phyloP scores from a whole-genome alignment of 2,888 invertebrate species.

The Pseudanteris insignis region DNA sequence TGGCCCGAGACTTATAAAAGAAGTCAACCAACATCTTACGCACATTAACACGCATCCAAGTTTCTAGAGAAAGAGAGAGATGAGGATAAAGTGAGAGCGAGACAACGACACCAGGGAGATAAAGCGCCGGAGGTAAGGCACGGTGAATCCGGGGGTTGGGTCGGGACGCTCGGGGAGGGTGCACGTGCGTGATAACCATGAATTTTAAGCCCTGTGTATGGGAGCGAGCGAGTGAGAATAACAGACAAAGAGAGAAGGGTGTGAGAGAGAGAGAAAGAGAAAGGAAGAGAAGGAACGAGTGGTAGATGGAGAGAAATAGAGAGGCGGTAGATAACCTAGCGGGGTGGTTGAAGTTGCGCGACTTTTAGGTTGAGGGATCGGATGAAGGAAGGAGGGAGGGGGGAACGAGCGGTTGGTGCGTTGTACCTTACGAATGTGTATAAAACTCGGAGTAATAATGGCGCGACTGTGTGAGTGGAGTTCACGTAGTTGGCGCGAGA shows the following conservation, averaged over 20 bases:
- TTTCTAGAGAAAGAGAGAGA: constrained; percentile 5
- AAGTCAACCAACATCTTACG: constrained; percentile 21
- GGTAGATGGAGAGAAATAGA: no score
- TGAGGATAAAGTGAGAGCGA: no score
- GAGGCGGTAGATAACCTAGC: constrained; percentile 32
- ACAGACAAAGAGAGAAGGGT: not conserved
- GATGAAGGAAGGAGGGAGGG: constrained; percentile 1
- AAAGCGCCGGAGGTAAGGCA: constrained; percentile 39
- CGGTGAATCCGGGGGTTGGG: constrained; percentile 19
- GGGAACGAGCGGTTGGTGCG: constrained; percentile 14
- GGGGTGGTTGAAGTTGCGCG: constrained; percentile 30
- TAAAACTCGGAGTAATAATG: constrained; percentile 44
- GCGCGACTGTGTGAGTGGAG: constrained; percentile 19
- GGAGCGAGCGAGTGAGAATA: constrained; percentile 15
- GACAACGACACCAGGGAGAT: constrained; percentile 8
- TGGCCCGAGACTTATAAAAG: not conserved
- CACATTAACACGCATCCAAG: constrained; percentile 15
- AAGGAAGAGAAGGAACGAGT: not conserved
- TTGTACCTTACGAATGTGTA: constrained; percentile 41
- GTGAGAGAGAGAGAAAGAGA: not conserved
- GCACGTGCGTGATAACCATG: constrained; percentile 44
- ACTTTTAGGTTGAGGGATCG: constrained; percentile 17
- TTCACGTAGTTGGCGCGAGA: constrained; percentile 29
- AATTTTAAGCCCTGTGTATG: constrained; percentile 34
- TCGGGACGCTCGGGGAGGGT: constrained; percentile 13